phyloP scores from a whole-genome alignment of 1,140 invertebrate species.

The Macrosteles quadrilineatus region DNA sequence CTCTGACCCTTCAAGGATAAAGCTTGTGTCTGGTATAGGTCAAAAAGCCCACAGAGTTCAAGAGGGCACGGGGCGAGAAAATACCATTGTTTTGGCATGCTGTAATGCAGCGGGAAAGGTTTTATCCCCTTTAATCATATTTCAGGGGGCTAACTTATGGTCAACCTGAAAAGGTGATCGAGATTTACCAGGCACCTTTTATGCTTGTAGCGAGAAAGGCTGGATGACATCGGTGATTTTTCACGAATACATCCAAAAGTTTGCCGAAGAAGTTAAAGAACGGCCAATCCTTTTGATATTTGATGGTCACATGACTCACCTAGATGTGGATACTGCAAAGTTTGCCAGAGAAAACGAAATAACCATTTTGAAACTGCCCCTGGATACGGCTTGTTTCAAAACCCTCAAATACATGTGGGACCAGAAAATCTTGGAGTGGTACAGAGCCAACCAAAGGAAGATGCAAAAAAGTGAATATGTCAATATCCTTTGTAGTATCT shows the following conservation, averaged over 20 bases:
- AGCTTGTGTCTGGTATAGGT: constrained; percentile 16
- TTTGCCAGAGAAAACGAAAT: constrained; percentile 17
- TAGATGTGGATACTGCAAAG: constrained; percentile 20
- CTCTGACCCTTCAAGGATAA: constrained; percentile 24
- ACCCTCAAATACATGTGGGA: constrained; percentile 27
- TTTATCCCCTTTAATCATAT: constrained; percentile 28
- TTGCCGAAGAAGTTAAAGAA: constrained; percentile 28
- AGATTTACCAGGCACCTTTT: constrained; percentile 32
- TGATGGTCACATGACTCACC: constrained; percentile 31
- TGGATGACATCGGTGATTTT: constrained; percentile 31
- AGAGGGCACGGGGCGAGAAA: constrained; percentile 23
- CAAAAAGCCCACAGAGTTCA: constrained; percentile 28
- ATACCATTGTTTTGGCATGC: constrained; percentile 30
- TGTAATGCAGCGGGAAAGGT: constrained; percentile 24
- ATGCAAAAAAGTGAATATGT: neutral
- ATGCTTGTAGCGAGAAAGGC: constrained; percentile 26
- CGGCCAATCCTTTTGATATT: constrained; percentile 27
- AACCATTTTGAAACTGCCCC: constrained; percentile 25
- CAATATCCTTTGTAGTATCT: neutral
- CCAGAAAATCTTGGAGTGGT: neutral
- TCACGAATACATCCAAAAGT: constrained; percentile 23
- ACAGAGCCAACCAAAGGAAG: neutral
- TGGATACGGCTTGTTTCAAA: constrained; percentile 27
- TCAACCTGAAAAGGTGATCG: constrained; percentile 17
- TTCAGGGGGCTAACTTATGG: constrained; percentile 19